phyloP scores from a whole-genome alignment of 2,797 vertebrate genomes.

The Adrianichthys oophorus region DNA sequence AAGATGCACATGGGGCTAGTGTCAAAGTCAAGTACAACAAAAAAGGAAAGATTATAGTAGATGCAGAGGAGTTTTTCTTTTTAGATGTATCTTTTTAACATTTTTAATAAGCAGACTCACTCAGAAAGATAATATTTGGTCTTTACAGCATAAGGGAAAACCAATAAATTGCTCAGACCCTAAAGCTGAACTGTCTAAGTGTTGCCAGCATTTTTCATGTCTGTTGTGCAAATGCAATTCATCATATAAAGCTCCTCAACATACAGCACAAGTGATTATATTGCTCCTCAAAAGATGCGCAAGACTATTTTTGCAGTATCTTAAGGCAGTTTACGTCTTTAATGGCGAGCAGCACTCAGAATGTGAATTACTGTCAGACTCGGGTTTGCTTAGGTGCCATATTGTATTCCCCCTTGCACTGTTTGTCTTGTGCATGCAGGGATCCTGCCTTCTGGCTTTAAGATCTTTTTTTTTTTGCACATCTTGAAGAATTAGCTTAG shows the following conservation, averaged over 20 bases:
- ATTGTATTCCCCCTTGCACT: too few species aligned
- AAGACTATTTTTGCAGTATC: not conserved
- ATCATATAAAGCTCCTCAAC: constrained; percentile 2
- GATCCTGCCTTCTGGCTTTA: too few species aligned
- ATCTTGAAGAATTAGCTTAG: too few species aligned
- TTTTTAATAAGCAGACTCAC: not conserved
- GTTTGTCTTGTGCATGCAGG: too few species aligned
- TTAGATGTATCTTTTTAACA: not conserved
- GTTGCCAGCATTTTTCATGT: not conserved
- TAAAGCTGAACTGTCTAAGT: not conserved
- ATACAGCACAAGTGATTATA: constrained; percentile 1
- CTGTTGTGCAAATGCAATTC: not conserved
- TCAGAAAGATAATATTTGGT: not conserved
- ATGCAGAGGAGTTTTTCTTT: too few species aligned
- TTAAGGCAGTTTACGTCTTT: not conserved
- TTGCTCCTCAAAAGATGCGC: not conserved
- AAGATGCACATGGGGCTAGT: too few species aligned
- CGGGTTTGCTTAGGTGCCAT: too few species aligned
- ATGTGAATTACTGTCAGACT: too few species aligned
- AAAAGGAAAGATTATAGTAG: not conserved
- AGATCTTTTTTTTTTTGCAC: too few species aligned
- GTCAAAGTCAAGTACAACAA: not conserved
- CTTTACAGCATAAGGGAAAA: not conserved
- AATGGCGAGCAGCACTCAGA: not conserved
- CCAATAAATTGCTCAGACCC: not conserved